These are phyloP conservation scores for Gnathonemus echidnorhynchus DNA, from an alignment of 2,113 vertebrate species.

Conservation along the genomic window DNA sequence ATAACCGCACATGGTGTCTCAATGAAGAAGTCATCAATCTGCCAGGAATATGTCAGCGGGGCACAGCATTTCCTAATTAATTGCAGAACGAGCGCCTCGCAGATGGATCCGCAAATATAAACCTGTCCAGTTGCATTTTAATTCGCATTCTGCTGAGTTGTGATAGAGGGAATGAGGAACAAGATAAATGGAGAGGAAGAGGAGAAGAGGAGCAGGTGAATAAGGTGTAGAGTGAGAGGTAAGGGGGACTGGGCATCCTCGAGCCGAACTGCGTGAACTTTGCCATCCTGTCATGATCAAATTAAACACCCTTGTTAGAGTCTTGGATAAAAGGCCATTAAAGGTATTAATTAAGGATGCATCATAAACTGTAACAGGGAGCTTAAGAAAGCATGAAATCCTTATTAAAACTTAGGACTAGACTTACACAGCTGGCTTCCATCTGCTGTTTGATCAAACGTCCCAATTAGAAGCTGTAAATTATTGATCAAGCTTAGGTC, in stretches of 20 bases:
- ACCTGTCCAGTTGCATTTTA: neutral
- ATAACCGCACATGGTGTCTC: constrained; percentile 1
- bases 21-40: neutral
- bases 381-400: neutral
- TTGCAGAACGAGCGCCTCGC: neutral
- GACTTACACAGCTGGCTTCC: neutral
- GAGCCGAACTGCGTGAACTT: neutral
- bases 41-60: neutral
- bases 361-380: neutral
- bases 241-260: neutral
- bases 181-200: neutral
- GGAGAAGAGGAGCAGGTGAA: neutral
- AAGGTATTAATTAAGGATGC: neutral
- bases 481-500: constrained; percentile 1
- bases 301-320: neutral
- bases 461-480: constrained; percentile 3
- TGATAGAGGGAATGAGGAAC: neutral
- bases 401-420: neutral
- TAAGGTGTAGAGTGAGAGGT: neutral
- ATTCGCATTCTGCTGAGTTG: neutral
- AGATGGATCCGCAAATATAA: neutral
- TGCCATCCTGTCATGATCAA: neutral
- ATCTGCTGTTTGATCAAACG: neutral
- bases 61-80: neutral
- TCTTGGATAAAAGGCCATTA: constrained; percentile 1